phyloP scores from a whole-genome alignment of 2,888 invertebrate genomes.

The Agonopterix arenella region DNA sequence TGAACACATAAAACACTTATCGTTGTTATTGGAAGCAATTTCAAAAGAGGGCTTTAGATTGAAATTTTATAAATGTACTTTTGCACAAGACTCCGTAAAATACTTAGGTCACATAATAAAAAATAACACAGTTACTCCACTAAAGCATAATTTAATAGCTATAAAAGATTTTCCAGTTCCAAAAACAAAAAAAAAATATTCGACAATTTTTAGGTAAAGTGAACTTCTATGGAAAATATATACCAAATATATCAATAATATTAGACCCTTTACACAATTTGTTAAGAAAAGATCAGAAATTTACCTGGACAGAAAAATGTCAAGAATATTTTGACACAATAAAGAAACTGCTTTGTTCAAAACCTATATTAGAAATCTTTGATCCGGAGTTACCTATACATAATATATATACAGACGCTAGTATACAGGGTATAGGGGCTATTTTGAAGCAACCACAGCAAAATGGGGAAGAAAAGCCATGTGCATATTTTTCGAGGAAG shows the following conservation, averaged over 20 bases:
- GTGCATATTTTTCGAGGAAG: too few species aligned
- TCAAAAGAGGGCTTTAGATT: constrained; percentile 19
- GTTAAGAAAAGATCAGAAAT: constrained; percentile 16
- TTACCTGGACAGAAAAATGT: constrained; percentile 16
- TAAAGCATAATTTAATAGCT: constrained; percentile 18
- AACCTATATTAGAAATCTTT: constrained; percentile 16
- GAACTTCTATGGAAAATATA: constrained; percentile 17
- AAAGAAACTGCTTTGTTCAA: constrained; percentile 13
- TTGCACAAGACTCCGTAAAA: constrained; percentile 18
- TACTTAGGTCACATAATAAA: constrained; percentile 20
- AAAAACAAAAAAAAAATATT: constrained; percentile 12
- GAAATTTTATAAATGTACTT: constrained; percentile 19
- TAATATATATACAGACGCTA: constrained; percentile 21
- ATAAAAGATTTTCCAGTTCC: constrained; percentile 13
- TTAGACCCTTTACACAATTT: constrained; percentile 23
- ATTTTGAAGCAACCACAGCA: too few species aligned
- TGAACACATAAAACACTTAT: constrained; percentile 6
- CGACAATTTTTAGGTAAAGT: constrained; percentile 20
- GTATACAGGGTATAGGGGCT: too few species aligned
- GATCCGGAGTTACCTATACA: constrained; percentile 18
- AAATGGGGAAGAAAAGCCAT: too few species aligned
- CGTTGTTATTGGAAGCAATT: constrained; percentile 13
- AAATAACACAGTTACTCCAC: constrained; percentile 17
- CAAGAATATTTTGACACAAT: constrained; percentile 14
- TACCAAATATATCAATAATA: constrained; percentile 15